These are phyloP conservation scores for Mirounga angustirostris DNA, from an alignment of 2,113 vertebrate genomes.

Conservation along the genomic window DNA sequence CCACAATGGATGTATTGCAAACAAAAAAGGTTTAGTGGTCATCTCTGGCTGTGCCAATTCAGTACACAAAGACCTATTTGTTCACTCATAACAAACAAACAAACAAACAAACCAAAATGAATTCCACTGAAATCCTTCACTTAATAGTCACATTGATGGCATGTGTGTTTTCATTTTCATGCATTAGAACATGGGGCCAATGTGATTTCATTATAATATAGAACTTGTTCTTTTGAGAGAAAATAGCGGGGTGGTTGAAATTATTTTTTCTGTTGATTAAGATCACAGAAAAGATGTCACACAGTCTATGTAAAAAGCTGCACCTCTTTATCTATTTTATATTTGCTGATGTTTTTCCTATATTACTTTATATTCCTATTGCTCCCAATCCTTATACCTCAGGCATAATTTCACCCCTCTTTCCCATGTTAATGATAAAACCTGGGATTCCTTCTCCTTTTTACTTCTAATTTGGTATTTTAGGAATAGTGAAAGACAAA, in stretches of 20 bases:
- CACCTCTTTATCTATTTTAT: neutral
- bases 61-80: slow-evolving; percentile 64
- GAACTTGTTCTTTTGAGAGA: neutral
- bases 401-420: neutral
- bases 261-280: slow-evolving; percentile 3
- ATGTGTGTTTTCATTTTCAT: neutral
- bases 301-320: neutral
- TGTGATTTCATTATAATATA: slow-evolving; percentile 44
- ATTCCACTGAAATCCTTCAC: neutral
- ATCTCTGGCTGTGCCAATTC: slow-evolving; percentile 41
- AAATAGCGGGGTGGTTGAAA: slow-evolving; percentile 13
- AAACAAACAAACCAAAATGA: neutral
- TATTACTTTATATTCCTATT: neutral
- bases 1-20: slow-evolving; percentile 1
- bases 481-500: neutral
- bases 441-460: neutral
- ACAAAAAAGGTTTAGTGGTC: slow-evolving; percentile 55
- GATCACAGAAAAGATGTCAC: neutral
- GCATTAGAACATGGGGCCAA: neutral
- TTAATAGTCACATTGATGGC: neutral
- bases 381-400: neutral
- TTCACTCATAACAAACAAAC: slow-evolving; percentile 17
- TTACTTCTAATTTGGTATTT: neutral
- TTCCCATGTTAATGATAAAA: neutral
- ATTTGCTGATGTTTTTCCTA: neutral